Evolutionary conservation across 2,888 invertebrate genomes (phyloP).

Genomic region (Rotaria sp.): DNA sequence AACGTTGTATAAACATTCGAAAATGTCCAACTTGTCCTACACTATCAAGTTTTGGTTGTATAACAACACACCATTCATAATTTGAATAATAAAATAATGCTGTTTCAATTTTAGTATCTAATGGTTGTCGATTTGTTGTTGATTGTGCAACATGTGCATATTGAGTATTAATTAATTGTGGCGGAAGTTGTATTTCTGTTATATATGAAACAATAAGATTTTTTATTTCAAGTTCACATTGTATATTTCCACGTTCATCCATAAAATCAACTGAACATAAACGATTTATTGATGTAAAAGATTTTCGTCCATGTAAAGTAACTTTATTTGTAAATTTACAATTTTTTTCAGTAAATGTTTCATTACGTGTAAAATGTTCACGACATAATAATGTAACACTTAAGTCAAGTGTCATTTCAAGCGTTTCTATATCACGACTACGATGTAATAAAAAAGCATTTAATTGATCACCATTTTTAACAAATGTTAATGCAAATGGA

Average conservation of each 20-base stretch:
- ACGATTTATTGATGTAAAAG: conserved; percentile 51
- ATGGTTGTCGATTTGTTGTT: conserved; percentile 33
- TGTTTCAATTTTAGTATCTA: conserved; percentile 34
- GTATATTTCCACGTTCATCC: conserved; percentile 72
- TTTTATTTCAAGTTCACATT: conserved; percentile 70
- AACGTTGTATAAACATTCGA: conserved; percentile 61
- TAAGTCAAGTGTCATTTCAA: conserved; percentile 72
- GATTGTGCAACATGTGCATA: conserved; percentile 35
- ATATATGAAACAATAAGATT: conserved; percentile 70
- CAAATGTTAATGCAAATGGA: conserved; percentile 73
- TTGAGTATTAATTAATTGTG: conserved; percentile 44
- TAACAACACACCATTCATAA: conserved; percentile 33
- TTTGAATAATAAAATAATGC: conserved; percentile 36
- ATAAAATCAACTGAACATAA: conserved; percentile 63
- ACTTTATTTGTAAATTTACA: conserved; percentile 58
- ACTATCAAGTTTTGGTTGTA: conserved; percentile 44
- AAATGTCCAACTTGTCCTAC: conserved; percentile 48
- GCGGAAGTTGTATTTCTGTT: conserved; percentile 64
- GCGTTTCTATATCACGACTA: conserved; percentile 65
- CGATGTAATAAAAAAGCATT: conserved; percentile 73
- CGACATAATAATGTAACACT: conserved; percentile 72
- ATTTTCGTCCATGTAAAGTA: conserved; percentile 49
- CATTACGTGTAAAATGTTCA: conserved; percentile 74
- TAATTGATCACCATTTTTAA: conserved; percentile 68
- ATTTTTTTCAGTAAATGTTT: conserved; percentile 70